Conservation (phyloP, 2,888 invertebrate genomes). For the Oeneis ivallda region DNA sequence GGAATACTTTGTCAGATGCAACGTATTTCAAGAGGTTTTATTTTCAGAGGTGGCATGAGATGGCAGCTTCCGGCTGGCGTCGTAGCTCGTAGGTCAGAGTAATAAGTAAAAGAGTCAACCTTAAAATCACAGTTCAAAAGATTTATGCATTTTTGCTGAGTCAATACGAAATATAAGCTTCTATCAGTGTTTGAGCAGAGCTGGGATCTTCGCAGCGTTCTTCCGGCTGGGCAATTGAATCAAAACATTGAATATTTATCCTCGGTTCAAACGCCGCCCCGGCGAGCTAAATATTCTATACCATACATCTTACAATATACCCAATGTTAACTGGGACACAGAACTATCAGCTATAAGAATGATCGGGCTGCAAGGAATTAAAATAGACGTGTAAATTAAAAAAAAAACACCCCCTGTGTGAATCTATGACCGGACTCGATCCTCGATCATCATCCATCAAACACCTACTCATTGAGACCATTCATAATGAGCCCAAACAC, state of each 20-base stretch:
- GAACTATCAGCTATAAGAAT: no score
- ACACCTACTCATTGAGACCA: no score
- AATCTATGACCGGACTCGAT: no score
- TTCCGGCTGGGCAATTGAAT: slow-evolving; percentile 68
- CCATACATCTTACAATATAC: not conserved
- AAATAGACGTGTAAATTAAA: no score
- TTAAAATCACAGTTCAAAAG: not conserved
- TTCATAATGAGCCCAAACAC: no score
- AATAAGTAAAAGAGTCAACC: not conserved
- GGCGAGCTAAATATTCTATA: slow-evolving; percentile 9
- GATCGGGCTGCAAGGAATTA: no score
- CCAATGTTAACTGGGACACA: not conserved
- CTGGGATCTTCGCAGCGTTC: slow-evolving; percentile 38
- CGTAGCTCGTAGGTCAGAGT: not conserved
- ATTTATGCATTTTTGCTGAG: slow-evolving; percentile 20
- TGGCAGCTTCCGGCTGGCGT: no score
- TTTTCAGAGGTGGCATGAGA: no score
- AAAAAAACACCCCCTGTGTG: no score
- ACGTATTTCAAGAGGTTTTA: no score
- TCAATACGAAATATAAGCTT: slow-evolving; percentile 26
- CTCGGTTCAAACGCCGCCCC: slow-evolving; percentile 34
- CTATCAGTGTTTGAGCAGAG: slow-evolving; percentile 40
- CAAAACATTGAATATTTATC: slow-evolving; percentile 77
- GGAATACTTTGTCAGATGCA: no score
- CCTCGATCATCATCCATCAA: no score